phyloP scores from a whole-genome alignment of 92 coral and sea anemone species.

The Nematostella vectensis region DNA sequence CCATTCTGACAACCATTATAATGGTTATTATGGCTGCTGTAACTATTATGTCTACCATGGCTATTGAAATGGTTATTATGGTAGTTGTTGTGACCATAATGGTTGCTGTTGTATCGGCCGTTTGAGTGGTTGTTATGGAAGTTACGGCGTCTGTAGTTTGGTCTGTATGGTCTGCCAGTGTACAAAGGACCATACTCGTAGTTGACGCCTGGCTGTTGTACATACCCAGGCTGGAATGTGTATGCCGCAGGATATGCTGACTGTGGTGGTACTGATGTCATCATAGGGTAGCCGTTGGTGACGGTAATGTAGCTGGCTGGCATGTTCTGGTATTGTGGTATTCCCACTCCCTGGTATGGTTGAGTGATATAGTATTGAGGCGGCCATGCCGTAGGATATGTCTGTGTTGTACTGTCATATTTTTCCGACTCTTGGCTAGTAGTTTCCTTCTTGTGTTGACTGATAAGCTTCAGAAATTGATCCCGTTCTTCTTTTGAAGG shows the following conservation, averaged over 20 bases:
- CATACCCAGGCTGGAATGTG: conserved; percentile 45
- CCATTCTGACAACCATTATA: conserved; percentile 14
- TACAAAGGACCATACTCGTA: conserved; percentile 45
- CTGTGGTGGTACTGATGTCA: conserved; percentile 41
- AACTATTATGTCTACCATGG: conserved; percentile 32
- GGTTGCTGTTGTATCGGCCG: conserved; percentile 32
- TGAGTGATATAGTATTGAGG: conserved; percentile 52
- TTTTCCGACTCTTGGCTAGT: conserved; percentile 33
- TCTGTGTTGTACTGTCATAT: conserved; percentile 31
- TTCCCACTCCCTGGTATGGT: conserved; percentile 34
- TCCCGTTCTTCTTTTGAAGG: conserved; percentile 65
- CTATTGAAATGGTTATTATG: conserved; percentile 24
- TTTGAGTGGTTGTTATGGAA: conserved; percentile 29
- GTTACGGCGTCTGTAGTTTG: conserved; percentile 48
- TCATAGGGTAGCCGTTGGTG: conserved; percentile 44
- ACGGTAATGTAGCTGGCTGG: conserved; percentile 47
- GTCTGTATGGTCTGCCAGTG: conserved; percentile 54
- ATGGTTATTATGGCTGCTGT: conserved; percentile 33
- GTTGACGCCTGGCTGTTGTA: conserved; percentile 42
- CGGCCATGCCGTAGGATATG: conserved; percentile 39
- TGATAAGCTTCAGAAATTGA: conserved; percentile 67
- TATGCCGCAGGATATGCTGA: conserved; percentile 44
- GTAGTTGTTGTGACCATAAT: conserved; percentile 48
- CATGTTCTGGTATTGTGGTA: conserved; percentile 32
- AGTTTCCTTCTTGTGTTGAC: conserved; percentile 52